phyloP scores from a whole-genome alignment of 1,140 invertebrate genomes.

The Heliothis subflexa region DNA sequence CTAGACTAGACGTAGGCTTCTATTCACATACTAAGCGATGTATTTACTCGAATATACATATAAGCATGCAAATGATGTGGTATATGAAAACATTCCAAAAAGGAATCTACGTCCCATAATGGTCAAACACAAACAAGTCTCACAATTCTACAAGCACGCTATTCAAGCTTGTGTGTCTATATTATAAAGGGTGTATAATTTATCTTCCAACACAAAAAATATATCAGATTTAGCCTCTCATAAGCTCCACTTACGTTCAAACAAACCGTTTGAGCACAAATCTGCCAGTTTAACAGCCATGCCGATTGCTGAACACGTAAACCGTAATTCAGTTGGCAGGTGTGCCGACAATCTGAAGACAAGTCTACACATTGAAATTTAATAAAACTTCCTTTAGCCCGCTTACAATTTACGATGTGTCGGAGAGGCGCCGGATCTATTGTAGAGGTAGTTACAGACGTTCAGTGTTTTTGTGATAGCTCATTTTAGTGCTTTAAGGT shows the following conservation, averaged over 20 bases:
- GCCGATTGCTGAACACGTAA: slow-evolving; percentile 61
- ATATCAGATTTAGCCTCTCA: neutral
- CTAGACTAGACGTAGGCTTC: too few species aligned
- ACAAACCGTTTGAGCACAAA: slow-evolving; percentile 5
- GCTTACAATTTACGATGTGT: slow-evolving; percentile 51
- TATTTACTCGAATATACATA: too few species aligned
- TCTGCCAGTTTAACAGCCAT: slow-evolving; percentile 40
- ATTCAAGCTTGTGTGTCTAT: too few species aligned
- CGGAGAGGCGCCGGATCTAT: slow-evolving; percentile 31
- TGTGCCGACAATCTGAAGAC: slow-evolving; percentile 70
- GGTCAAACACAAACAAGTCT: too few species aligned
- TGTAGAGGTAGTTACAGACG: slow-evolving; percentile 17
- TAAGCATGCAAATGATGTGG: too few species aligned
- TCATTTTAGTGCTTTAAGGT: neutral
- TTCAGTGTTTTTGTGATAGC: neutral
- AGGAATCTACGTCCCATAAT: too few species aligned
- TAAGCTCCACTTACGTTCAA: neutral
- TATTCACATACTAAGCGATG: too few species aligned
- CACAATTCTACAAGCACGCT: too few species aligned
- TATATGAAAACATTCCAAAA: too few species aligned
- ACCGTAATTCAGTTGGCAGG: slow-evolving; percentile 72
- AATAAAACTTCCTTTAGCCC: slow-evolving; percentile 65
- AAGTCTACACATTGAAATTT: slow-evolving; percentile 71
- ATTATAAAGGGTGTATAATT: too few species aligned
- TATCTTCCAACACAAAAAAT: neutral